Percentiles rank a stretch among this genome's conserved stretches.
phyloP scores from a whole-genome alignment of 2,113 vertebrate genomes.

The Entelurus aequoreus region DNA sequence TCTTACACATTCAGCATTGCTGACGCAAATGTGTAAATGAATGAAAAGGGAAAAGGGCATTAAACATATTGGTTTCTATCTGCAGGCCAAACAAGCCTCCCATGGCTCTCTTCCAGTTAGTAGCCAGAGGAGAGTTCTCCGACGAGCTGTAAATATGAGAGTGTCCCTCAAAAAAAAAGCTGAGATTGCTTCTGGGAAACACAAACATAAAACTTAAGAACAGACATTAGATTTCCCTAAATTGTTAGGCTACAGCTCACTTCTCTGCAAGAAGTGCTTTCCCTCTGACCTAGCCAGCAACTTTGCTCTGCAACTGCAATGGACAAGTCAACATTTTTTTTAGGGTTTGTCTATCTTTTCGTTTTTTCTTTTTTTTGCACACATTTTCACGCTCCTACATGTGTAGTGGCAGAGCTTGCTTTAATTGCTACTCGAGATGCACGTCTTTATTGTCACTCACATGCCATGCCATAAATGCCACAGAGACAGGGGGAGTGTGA shows the following conservation, averaged over 20 bases:
- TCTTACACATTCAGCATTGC: slow-evolving; percentile 8
- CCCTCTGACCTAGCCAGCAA: background rate
- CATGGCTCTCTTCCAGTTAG: slow-evolving; percentile 14
- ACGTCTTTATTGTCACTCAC: slow-evolving; percentile 51
- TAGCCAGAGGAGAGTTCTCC: slow-evolving; percentile 27
- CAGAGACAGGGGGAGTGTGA: slow-evolving; percentile 19
- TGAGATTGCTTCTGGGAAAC: slow-evolving; percentile 29
- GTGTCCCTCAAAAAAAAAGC: slow-evolving; percentile 28
- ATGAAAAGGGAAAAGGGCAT: slow-evolving; percentile 7
- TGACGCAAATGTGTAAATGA: slow-evolving; percentile 20
- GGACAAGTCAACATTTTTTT: background rate
- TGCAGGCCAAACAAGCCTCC: slow-evolving; percentile 21
- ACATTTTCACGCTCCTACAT: slow-evolving; percentile 41
- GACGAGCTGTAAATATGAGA: slow-evolving; percentile 29
- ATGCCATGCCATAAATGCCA: slow-evolving; percentile 46
- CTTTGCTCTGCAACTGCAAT: background rate
- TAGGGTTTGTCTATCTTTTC: background rate
- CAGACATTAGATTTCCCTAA: slow-evolving; percentile 18
- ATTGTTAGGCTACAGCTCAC: slow-evolving; percentile 10
- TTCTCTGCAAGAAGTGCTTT: slow-evolving; percentile 16
- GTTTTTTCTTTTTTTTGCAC: slow-evolving; percentile 39
- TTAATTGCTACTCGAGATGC: slow-evolving; percentile 52
- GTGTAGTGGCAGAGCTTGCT: slow-evolving; percentile 52
- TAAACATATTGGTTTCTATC: slow-evolving; percentile 19
- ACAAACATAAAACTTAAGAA: slow-evolving; percentile 16